phyloP scores from a whole-genome alignment of 2,113 vertebrate genomes.

The Acinonyx jubatus region DNA sequence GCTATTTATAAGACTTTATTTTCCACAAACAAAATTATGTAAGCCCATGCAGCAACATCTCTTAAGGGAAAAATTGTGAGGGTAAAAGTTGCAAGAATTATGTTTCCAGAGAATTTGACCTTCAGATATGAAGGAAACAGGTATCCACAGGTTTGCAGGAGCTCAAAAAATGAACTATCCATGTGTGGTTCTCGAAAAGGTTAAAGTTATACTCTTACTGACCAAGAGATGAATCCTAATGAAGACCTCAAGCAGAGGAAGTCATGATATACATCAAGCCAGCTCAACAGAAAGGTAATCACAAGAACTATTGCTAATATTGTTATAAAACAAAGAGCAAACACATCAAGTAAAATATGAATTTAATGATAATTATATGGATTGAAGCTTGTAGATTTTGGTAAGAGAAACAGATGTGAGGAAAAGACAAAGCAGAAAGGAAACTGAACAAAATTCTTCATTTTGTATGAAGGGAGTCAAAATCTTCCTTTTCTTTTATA shows the following conservation, averaged over 20 bases:
- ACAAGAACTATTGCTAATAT: not conserved
- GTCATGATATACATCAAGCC: not conserved
- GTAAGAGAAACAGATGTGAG: not conserved
- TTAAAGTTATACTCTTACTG: not conserved
- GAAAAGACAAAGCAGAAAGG: not conserved
- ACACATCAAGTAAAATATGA: not conserved
- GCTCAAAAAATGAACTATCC: not conserved
- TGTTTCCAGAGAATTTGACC: not conserved
- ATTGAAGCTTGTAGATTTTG: not conserved
- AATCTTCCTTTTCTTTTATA: not conserved
- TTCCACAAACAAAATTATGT: slow-evolving; percentile 50
- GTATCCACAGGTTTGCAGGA: not conserved
- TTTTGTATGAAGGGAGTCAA: not conserved
- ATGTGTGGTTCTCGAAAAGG: not conserved
- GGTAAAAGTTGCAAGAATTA: slow-evolving; percentile 34
- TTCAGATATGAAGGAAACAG: not conserved
- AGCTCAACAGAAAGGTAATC: not conserved
- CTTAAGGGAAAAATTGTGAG: not conserved
- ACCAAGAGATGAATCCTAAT: not conserved
- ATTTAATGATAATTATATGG: not conserved
- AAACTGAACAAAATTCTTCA: not conserved
- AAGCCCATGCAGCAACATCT: slow-evolving; percentile 7
- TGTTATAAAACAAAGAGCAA: not conserved
- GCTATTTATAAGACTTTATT: slow-evolving; percentile 35
- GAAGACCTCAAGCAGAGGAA: not conserved